Percentiles rank a stretch among this genome's conserved stretches.
Evolutionary conservation across 2,113 vertebrate species (phyloP).

Genomic region (Misgurnus mizolepis): DNA sequence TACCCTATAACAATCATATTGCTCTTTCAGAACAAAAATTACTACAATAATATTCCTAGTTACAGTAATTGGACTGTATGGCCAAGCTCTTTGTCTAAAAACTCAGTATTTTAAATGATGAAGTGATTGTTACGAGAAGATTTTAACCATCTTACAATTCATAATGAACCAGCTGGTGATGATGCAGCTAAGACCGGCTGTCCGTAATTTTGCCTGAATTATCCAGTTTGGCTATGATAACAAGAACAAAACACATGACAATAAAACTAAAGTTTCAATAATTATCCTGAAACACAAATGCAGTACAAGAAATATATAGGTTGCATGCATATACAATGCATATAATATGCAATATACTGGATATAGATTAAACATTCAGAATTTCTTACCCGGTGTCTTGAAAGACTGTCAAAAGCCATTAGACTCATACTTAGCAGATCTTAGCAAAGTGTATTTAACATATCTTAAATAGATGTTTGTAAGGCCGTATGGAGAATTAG

Average conservation of each 20-base stretch:
- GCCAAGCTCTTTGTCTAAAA: neutral
- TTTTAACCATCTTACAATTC: neutral
- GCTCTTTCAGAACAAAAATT: no score
- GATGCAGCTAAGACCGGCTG: neutral
- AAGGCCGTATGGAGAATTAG: neutral
- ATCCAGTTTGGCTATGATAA: neutral
- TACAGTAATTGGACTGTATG: no score
- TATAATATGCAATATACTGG: neutral
- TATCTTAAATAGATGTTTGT: neutral
- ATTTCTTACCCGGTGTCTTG: conserved; percentile 4
- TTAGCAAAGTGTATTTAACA: neutral
- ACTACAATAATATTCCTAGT: no score
- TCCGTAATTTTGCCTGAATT: neutral
- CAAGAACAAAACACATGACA: neutral
- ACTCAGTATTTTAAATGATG: neutral
- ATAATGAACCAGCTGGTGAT: neutral
- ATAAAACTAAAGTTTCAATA: neutral
- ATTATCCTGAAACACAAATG: neutral
- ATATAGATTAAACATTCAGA: neutral
- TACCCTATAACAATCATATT: no score
- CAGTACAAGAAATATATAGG: no score
- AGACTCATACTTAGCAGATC: neutral
- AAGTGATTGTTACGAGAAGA: neutral
- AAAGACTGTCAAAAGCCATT: neutral
- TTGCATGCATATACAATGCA: neutral